These are phyloP conservation scores for Hedychridium roseum DNA, from an alignment of 2,888 invertebrate species.

Conservation along the genomic window DNA sequence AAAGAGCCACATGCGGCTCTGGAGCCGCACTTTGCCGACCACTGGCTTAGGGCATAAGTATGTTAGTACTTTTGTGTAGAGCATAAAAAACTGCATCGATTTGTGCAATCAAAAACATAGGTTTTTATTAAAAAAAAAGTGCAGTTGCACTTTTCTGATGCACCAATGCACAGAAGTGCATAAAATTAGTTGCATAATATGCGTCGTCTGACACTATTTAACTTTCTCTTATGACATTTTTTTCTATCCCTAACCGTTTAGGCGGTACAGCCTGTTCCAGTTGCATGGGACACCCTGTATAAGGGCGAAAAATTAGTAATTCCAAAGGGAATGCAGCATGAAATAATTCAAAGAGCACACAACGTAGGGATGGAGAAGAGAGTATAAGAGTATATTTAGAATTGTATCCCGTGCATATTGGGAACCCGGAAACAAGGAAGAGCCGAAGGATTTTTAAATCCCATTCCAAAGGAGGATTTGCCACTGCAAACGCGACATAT, in stretches of 20 bases:
- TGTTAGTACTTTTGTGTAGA: no score
- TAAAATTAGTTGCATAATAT: no score
- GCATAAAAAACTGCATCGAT: no score
- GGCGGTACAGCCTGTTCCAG: no score
- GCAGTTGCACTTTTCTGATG: constrained; percentile 24
- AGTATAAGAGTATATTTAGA: constrained; percentile 16
- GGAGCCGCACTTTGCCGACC: constrained; percentile 5
- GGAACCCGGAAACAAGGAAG: constrained; percentile 39
- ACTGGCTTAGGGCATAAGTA: no score
- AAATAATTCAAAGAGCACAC: constrained; percentile 17
- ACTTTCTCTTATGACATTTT: no score
- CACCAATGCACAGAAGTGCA: no score
- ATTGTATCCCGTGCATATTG: constrained; percentile 40
- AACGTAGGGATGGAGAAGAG: constrained; percentile 20
- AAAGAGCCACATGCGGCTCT: constrained; percentile 10
- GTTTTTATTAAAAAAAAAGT: no score
- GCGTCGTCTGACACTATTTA: no score
- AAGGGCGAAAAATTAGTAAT: constrained; percentile 18
- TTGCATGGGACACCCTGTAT: constrained; percentile 35
- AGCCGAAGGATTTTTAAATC: constrained; percentile 40
- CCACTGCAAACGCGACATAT: constrained; percentile 48
- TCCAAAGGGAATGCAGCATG: constrained; percentile 10
- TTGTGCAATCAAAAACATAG: no score
- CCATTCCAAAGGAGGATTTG: constrained; percentile 37
- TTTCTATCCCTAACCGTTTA: no score